Evolutionary conservation across 64 coral and sea anemone genomes (phyloP).

Genomic region (Pocillopora verrucosa): DNA sequence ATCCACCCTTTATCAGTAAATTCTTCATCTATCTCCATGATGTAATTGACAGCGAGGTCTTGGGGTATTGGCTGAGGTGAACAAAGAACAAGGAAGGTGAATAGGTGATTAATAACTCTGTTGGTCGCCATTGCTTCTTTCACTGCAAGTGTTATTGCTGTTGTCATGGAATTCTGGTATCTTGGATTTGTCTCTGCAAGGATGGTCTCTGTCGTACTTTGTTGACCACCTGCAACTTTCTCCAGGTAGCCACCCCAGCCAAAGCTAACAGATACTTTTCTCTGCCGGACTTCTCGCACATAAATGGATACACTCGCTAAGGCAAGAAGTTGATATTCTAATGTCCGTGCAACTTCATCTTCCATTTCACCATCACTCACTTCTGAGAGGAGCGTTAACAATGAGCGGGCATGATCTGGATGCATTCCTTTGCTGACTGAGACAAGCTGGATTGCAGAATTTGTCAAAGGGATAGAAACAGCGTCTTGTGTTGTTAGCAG

Average conservation of each 20-base stretch:
- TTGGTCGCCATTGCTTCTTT: background rate
- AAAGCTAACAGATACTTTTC: background rate
- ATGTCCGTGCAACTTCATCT: conserved; percentile 2
- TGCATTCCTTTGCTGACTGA: conserved; percentile 25
- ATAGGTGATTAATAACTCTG: conserved; percentile 32
- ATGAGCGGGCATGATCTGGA: no score
- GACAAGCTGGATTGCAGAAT: background rate
- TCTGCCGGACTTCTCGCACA: background rate
- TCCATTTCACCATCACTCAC: background rate
- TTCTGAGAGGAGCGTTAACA: background rate
- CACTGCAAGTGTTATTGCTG: conserved; percentile 14
- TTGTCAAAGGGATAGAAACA: conserved; percentile 9
- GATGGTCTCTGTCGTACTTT: background rate
- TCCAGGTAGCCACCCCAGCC: conserved; percentile 30
- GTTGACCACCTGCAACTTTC: conserved; percentile 50
- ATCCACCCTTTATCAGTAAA: no score
- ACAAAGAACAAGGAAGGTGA: conserved; percentile 37
- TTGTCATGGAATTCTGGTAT: conserved; percentile 35
- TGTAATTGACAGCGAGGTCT: conserved; percentile 14
- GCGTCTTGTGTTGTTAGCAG: conserved; percentile 43
- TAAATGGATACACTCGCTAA: conserved; percentile 34
- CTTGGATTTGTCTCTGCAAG: background rate
- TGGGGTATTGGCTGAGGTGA: conserved; percentile 24
- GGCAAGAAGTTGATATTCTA: conserved; percentile 50
- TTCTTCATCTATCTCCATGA: background rate